Percentiles rank a stretch among this genome's conserved stretches.
Evolutionary conservation across 2,797 vertebrate species (phyloP).

Genomic region (Platalea minor): DNA sequence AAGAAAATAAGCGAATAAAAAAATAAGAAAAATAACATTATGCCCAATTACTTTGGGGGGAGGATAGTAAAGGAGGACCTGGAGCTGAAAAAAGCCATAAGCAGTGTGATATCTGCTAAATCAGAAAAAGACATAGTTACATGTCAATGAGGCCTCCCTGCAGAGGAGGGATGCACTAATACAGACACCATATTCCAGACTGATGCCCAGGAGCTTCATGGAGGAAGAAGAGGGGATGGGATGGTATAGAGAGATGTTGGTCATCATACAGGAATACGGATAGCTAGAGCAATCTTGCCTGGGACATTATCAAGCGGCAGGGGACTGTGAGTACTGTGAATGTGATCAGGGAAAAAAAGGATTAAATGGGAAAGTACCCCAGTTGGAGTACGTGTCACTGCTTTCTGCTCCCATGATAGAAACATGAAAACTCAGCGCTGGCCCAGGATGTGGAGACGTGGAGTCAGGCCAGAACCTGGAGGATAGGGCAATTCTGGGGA

Average conservation of each 20-base stretch:
- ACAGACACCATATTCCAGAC: neutral
- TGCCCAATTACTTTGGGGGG: neutral
- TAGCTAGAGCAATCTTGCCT: neutral
- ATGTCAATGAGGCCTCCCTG: neutral
- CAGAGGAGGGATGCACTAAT: neutral
- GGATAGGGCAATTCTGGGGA: neutral
- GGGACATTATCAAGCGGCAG: neutral
- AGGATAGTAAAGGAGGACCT: neutral
- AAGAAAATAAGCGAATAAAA: neutral
- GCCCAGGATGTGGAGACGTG: neutral
- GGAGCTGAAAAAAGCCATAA: neutral
- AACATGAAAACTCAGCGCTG: neutral
- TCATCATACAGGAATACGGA: neutral
- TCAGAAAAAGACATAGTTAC: neutral
- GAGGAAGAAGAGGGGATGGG: neutral
- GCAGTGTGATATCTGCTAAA: neutral
- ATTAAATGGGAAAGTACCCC: neutral
- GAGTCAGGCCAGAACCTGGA: neutral
- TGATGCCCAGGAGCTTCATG: neutral
- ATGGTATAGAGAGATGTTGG: neutral
- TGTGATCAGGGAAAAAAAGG: neutral
- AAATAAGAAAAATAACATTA: neutral
- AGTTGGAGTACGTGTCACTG: neutral
- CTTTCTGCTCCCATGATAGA: neutral
- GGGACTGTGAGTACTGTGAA: neutral